Evolutionary conservation across 2,797 vertebrate genomes (phyloP).

Genomic region (Pseudocheirus occidentalis): DNA sequence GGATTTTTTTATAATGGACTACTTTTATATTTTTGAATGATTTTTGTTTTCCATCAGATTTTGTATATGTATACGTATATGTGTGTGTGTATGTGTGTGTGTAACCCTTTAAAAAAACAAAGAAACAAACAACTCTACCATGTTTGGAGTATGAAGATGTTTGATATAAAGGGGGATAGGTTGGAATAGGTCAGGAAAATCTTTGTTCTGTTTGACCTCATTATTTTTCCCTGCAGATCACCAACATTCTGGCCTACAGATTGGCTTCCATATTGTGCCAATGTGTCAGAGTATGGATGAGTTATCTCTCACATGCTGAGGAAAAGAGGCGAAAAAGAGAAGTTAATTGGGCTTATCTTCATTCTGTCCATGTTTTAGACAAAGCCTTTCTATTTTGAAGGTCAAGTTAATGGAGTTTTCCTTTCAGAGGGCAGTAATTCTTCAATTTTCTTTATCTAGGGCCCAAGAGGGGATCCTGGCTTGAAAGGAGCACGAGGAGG

Average conservation of each 20-base stretch:
- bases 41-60: neutral
- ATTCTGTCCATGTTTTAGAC: neutral
- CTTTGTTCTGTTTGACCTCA: neutral
- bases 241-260: neutral
- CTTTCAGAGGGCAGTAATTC: slow-evolving; percentile 36
- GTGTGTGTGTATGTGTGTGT: no score
- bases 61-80: slow-evolving; percentile 43
- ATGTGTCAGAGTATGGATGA: neutral
- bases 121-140: neutral
- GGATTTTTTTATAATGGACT: neutral
- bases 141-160: slow-evolving; percentile 14
- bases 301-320: neutral
- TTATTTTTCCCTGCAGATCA: neutral
- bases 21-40: neutral
- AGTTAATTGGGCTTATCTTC: neutral
- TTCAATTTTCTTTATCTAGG: slow-evolving; percentile 63
- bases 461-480: slow-evolving; percentile 75
- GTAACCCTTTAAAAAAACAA: neutral
- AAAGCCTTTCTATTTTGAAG: slow-evolving; percentile 3
- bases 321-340: neutral
- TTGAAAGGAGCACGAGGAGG: slow-evolving; percentile 72
- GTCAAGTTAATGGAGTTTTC: neutral
- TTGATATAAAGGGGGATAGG: slow-evolving; percentile 19
- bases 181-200: neutral
- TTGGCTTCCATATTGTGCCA: neutral